These are phyloP conservation scores for Glomeris marginata DNA, from an alignment of 2,888 invertebrate species.

Conservation along the genomic window DNA sequence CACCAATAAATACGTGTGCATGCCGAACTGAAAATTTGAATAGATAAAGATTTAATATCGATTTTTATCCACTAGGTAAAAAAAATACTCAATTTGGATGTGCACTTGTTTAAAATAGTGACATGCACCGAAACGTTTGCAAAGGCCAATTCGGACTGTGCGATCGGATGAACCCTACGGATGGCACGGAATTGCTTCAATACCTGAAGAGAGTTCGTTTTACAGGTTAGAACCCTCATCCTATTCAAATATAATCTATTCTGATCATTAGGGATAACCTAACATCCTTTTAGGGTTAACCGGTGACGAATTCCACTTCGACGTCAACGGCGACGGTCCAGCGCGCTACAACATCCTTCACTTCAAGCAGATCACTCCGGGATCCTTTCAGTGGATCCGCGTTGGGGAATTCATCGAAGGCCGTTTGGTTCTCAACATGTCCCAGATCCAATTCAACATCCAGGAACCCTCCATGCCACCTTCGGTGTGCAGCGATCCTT, in stretches of 20 bases:
- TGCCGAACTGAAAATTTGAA: no score
- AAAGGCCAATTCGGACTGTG: slow-evolving; percentile 60
- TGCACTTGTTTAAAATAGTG: slow-evolving; percentile 37
- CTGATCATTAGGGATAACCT: neutral
- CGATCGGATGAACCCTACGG: slow-evolving; percentile 75
- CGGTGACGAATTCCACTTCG: slow-evolving; percentile 78
- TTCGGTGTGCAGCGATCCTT: slow-evolving; percentile 81
- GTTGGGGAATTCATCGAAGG: slow-evolving; percentile 79
- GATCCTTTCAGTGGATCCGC: slow-evolving; percentile 65
- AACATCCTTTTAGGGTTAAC: slow-evolving; percentile 52
- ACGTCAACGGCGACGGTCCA: slow-evolving; percentile 79
- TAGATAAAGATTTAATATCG: neutral
- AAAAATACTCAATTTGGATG: neutral
- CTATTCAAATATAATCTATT: neutral
- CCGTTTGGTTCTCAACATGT: slow-evolving; percentile 57
- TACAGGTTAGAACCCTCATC: slow-evolving; percentile 55
- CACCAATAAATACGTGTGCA: no score
- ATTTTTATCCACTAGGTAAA: neutral
- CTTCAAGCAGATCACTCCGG: slow-evolving; percentile 64
- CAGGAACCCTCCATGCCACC: slow-evolving; percentile 63
- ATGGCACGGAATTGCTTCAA: slow-evolving; percentile 66
- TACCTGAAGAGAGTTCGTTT: slow-evolving; percentile 75
- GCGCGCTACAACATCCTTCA: slow-evolving; percentile 91
- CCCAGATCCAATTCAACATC: slow-evolving; percentile 69
- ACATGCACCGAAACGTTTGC: slow-evolving; percentile 74